phyloP scores from a whole-genome alignment of 2,113 vertebrate species.

The Esox niger region DNA sequence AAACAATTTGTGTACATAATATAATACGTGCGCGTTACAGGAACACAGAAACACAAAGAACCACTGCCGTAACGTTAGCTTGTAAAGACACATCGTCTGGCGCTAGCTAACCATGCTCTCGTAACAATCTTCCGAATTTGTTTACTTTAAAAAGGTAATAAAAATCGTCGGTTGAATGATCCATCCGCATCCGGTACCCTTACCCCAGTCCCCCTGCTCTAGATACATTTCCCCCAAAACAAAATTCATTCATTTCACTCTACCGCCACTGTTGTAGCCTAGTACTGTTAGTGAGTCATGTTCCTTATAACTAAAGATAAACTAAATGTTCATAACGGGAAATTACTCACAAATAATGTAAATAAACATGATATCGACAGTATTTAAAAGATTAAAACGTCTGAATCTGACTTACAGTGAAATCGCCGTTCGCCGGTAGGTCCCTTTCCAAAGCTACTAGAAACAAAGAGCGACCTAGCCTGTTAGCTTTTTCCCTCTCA shows the following conservation, averaged over 20 bases:
- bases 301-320: constrained; percentile 9
- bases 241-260: constrained; percentile 72
- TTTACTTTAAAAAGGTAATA: constrained; percentile 29
- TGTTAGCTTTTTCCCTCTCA: constrained; percentile 57
- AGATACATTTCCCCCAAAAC: constrained; percentile 60
- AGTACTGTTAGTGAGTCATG: constrained; percentile 8
- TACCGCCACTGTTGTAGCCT: constrained; percentile 39
- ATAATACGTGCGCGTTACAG: not conserved
- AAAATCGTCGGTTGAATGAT: constrained; percentile 57
- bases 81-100: not conserved
- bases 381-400: not conserved
- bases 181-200: constrained; percentile 68
- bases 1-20: not conserved
- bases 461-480: constrained; percentile 76
- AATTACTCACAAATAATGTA: not conserved
- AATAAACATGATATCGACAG: not conserved
- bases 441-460: constrained; percentile 67
- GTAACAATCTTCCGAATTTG: no score
- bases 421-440: constrained; percentile 50
- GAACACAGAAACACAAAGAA: not conserved
- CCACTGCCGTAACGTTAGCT: not conserved
- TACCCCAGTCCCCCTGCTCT: constrained; percentile 41
- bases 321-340: not conserved
- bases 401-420: constrained; percentile 62
- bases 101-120: constrained; percentile 2